Evolutionary conservation across 2,888 invertebrate genomes (phyloP), one percentile per base, ranked within the genome.

Genomic region (Cantharis rufa): DNA sequence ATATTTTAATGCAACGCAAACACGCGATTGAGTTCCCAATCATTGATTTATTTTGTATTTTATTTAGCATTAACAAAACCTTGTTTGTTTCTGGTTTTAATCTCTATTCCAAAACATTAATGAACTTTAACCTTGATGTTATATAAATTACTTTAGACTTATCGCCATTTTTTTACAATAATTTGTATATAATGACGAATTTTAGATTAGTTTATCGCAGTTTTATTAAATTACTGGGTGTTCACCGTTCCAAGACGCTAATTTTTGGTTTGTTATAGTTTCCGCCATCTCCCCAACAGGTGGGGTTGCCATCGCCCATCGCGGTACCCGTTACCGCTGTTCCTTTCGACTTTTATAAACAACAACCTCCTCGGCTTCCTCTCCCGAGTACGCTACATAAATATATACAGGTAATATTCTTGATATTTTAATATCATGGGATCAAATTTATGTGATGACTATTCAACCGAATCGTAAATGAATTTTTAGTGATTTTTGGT

Each of bases 241-340:
- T 32, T 32, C 32, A 13, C 13, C n/a, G n/a, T 72, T 73, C 71
- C 78, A 78, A 79, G 77, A 79, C 71, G 79, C 80, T 75, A 79
- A 77, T 74, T 81, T 48, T n/a, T n/a, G n/a, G 1, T 32, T 48
- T 48, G 48, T 48, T n/a, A 88, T 89, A 93, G 93, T 94, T 92
- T 91, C 94, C 94, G 89, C 93, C 94, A 87, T 93, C 93, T 87
- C 93, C 93, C 82, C 93, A 91, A 86, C 90, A 90, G 85, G 87
- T 88, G 83, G 86, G 88, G 80, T 86, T 91, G 83, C 88, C 90
- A 80, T 89, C 90, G 81, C 90, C 90, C 63, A 90, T 90, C 86
- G 89, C 90, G 82, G 88, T 90, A 80, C 88, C 90, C 80, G 89
- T 88, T 81, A 89, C 88, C 84, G 86, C 90, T 82, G 89, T 88